Base-by-base conservation (phyloP, 2,113 vertebrate genomes). In the Oriolus oriolus region DNA sequence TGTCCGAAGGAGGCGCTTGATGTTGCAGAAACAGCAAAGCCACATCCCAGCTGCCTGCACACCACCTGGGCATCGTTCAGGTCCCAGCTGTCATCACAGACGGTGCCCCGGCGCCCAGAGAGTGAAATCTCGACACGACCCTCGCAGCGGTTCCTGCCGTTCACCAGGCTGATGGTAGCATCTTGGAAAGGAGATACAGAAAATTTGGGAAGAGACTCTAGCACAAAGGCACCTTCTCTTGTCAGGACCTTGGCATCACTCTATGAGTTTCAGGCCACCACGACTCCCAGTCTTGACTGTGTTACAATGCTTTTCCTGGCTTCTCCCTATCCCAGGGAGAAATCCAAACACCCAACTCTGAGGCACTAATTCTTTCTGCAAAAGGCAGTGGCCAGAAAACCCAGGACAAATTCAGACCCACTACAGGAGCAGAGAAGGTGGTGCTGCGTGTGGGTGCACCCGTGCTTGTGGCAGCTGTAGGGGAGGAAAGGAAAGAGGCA, bases 61-160 rank as follows among this genome's bases (percentile, higher is more conserved):
- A 98, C 78, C 2, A 53, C 52, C 44, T 63, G 7, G 33, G 97
- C 97, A 59, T 95, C 83, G 0, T 20, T 44, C 47, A 97, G 41
- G 80, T 93, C 97, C 97, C 98, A 98, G 59, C 6, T 2, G 27
- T 96, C 95, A 1, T 97, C 95, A 4, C 97, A 98, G 35, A 98
- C 87, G 0, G 95, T 97, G 13, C 97, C 97, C 37, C 11, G 84
- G 35, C 7, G n/a, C 10, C 93, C 88, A 2, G 59, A 18, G 75
- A 79, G 30, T 20, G 82, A 90, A 39, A 97, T 70, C 30, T 98
- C 97, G 5, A 97, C 78, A 0, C 73, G 79, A 0, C 92, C 92
- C 45, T 87, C 87, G 1, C 87, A 94, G 3, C 10, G 52, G 77
- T 61, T 24, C 0, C 1, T 19, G 37, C 60, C 53, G 0, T 63